Percentiles rank a stretch among this genome's conserved stretches.
phyloP scores from a whole-genome alignment of 2,797 vertebrate genomes.

The Sebastes matsubarae region DNA sequence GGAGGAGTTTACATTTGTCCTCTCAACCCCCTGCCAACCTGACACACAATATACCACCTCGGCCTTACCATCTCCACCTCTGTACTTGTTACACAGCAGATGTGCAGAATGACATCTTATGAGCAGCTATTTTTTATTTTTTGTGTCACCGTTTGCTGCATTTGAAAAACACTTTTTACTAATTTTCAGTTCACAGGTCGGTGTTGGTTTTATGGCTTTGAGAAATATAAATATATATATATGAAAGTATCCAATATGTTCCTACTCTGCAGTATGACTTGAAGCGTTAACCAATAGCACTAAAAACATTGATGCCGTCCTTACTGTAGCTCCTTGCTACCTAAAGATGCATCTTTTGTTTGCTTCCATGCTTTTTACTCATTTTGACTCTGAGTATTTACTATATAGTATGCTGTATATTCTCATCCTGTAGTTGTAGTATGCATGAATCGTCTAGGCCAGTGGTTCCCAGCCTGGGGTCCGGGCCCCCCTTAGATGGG shows the following conservation, averaged over 20 bases:
- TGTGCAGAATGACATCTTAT: slow-evolving; percentile 3
- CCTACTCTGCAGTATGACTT: slow-evolving; percentile 13
- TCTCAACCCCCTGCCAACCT: not conserved
- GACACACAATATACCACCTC: slow-evolving; percentile 34
- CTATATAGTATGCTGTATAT: slow-evolving; percentile 1
- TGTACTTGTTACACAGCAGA: slow-evolving; percentile 2
- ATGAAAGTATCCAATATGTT: not conserved
- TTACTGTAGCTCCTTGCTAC: not conserved
- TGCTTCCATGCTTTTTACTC: not conserved
- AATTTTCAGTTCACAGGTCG: not conserved
- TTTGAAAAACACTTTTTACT: not conserved
- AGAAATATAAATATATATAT: not conserved
- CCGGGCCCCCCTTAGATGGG: too few relatives aligned
- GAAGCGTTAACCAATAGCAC: not conserved
- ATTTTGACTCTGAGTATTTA: not conserved
- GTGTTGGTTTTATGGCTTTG: slow-evolving; percentile 10
- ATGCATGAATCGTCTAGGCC: slow-evolving; percentile 25
- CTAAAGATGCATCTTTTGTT: not conserved
- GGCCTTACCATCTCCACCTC: slow-evolving; percentile 61
- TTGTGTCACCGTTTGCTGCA: not conserved
- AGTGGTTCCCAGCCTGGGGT: too few relatives aligned
- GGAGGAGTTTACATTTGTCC: not conserved
- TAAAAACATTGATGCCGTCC: not conserved
- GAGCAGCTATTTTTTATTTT: slow-evolving; percentile 14
- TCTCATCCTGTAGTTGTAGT: slow-evolving; percentile 26